These are phyloP conservation scores for Pachyrhynchus sulphureomaculatus DNA, from an alignment of 1,140 invertebrate species.

Conservation along the genomic window DNA sequence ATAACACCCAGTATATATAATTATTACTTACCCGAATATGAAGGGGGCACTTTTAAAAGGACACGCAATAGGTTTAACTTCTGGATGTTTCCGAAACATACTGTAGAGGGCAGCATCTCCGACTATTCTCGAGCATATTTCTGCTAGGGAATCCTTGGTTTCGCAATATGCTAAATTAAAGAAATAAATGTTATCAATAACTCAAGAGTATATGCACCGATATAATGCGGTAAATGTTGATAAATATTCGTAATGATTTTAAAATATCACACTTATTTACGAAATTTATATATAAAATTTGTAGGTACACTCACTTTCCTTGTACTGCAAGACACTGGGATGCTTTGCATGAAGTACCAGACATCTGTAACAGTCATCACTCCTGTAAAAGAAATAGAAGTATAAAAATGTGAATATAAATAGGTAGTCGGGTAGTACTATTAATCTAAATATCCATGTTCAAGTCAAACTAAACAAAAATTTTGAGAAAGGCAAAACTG, in stretches of 20 bases:
- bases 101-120: slow-evolving; percentile 72
- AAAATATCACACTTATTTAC: too few species aligned
- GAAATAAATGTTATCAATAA: too few species aligned
- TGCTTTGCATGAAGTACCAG: slow-evolving; percentile 72
- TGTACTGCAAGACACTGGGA: slow-evolving; percentile 71
- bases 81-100: slow-evolving; percentile 69
- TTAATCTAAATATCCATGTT: too few species aligned
- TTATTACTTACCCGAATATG: slow-evolving; percentile 59
- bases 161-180: slow-evolving; percentile 61
- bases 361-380: slow-evolving; percentile 62
- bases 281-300: neutral
- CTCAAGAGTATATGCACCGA: neutral
- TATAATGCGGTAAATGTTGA: slow-evolving; percentile 5
- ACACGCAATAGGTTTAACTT: slow-evolving; percentile 65
- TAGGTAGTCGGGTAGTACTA: too few species aligned
- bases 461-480: too few species aligned
- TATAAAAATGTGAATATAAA: too few species aligned
- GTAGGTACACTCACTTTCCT: slow-evolving; percentile 68
- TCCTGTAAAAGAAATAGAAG: slow-evolving; percentile 50
- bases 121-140: slow-evolving; percentile 65
- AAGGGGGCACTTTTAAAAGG: slow-evolving; percentile 75
- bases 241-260: too few species aligned
- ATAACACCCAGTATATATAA: too few species aligned
- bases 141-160: slow-evolving; percentile 55
- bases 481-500: too few species aligned